Percentiles rank a stretch among this genome's conserved stretches.
phyloP scores from a whole-genome alignment of 2,113 vertebrate genomes.

The Podocnemis expansa region DNA sequence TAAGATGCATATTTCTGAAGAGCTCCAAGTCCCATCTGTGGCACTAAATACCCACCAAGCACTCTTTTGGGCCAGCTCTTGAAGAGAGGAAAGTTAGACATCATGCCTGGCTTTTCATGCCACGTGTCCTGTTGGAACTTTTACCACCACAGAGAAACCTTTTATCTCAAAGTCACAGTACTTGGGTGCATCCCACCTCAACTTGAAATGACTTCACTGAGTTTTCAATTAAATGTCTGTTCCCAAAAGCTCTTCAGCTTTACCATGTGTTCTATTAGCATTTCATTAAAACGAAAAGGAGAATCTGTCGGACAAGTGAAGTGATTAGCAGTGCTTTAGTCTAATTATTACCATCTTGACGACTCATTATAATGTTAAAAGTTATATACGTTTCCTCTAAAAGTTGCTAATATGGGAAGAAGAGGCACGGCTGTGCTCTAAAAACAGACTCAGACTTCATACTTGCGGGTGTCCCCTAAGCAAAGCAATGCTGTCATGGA shows the following conservation, averaged over 20 bases:
- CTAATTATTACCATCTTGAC: neutral
- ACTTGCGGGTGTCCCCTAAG: neutral
- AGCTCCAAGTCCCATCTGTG: accelerated
- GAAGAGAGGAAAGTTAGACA: neutral
- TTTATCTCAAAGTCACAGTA: accelerated
- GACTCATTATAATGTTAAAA: neutral
- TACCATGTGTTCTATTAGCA: neutral
- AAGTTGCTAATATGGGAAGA: neutral
- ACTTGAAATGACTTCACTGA: neutral
- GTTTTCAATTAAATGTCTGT: neutral
- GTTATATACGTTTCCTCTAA: accelerated
- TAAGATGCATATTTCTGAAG: accelerated
- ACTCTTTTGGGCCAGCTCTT: neutral
- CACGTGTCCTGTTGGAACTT: neutral
- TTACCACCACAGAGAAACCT: accelerated
- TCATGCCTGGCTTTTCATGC: neutral
- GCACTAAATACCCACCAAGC: accelerated
- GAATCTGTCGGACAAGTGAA: neutral
- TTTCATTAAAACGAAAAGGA: neutral
- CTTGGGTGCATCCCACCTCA: neutral
- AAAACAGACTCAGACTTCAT: neutral
- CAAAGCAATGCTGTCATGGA: accelerated
- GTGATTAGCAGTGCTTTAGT: neutral
- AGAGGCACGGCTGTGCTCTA: accelerated
- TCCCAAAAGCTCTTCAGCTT: neutral